Percentiles rank a stretch among this genome's conserved stretches.
These are phyloP conservation scores for Idaea biselata DNA, from an alignment of 2,888 invertebrate genomes.

Conservation along the genomic window DNA sequence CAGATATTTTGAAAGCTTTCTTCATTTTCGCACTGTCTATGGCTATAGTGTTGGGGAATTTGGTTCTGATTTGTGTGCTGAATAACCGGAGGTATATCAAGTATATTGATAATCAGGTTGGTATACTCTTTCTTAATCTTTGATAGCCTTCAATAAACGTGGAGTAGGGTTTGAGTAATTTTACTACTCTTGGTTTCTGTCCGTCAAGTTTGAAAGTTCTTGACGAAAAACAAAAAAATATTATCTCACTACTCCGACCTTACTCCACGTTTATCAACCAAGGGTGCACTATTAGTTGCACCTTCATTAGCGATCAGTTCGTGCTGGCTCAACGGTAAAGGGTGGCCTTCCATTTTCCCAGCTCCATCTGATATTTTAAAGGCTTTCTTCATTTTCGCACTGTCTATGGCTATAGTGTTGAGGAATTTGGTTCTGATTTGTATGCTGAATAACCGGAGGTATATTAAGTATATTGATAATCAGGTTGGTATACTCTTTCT, in stretches of 20 bases:
- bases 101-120: conserved; percentile 93
- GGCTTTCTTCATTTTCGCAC: conserved; percentile 86
- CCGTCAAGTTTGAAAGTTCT: no score
- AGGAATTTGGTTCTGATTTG: conserved; percentile 90
- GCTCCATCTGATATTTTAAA: conserved; percentile 87
- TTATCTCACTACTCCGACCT: no score
- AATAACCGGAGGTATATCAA: conserved; percentile 91
- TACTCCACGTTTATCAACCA: no score
- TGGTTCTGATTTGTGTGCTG: conserved; percentile 89
- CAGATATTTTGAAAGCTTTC: conserved; percentile 88
- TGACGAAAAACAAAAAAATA: no score
- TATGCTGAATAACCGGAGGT: conserved; percentile 90
- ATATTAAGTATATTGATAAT: conserved; percentile 92
- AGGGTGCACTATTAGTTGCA: conserved; percentile 87
- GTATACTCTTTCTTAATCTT: no score
- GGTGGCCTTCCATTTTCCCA: conserved; percentile 83
- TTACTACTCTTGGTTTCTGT: no score
- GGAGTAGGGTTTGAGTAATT: no score
- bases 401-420: conserved; percentile 89
- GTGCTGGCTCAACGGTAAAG: conserved; percentile 86
- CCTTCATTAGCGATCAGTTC: conserved; percentile 91
- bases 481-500: conserved; percentile 89
- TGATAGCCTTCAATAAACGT: no score
- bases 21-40: conserved; percentile 88
- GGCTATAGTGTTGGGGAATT: conserved; percentile 89